Evolutionary conservation across 2,888 invertebrate genomes (phyloP), one percentile per base, ranked within the genome.

Genomic region (Rugalucina vietnamica): DNA sequence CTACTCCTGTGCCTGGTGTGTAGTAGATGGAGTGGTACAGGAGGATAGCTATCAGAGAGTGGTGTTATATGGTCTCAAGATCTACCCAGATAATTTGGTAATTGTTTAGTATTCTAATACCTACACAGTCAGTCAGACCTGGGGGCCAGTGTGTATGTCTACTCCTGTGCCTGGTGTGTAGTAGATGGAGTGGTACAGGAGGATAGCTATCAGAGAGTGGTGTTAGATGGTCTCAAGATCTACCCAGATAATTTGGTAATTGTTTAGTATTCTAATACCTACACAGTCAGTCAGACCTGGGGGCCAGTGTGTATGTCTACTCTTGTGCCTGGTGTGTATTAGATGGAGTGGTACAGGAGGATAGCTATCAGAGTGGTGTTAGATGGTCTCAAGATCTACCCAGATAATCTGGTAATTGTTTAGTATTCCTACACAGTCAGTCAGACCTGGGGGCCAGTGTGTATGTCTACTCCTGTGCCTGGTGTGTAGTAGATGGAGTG

Each of bases 301-400:
- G 73, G 21, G 78, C 32, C 21, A 43, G 78, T 4, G 82, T 78
- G 37, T 88, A 86, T 57, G 37, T 78, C 1, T 75, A 60, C 3
- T 50, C 82, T 10, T 37, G 73, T 34, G 18, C 21, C 12, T 88
- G 88, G 88, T 88, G 88, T 71, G 12, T 43, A 18, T 32, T 34
- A 21, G 79, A 80, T 12, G 82, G 70, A 4, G 24, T 70, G 29
- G 37, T 82, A 3, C 65, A 80, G 65, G 71, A 82, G 70, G 73
- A 80, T 34, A 84, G 80, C 39, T 79, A 76, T n/a, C 82, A 79
- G 34, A 27, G 79, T 84, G 3, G 39, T 82, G 32, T 49, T 80
- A 39, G 88, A 84, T 60, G 88, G 88, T n/a, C 76, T 88, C 27
- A 29, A 54, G 29, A 78, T 43, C 50, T 86, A 88, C 60, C 86